phyloP scores from a whole-genome alignment of 2,888 invertebrate species.

The Chrysina gloriosa region DNA sequence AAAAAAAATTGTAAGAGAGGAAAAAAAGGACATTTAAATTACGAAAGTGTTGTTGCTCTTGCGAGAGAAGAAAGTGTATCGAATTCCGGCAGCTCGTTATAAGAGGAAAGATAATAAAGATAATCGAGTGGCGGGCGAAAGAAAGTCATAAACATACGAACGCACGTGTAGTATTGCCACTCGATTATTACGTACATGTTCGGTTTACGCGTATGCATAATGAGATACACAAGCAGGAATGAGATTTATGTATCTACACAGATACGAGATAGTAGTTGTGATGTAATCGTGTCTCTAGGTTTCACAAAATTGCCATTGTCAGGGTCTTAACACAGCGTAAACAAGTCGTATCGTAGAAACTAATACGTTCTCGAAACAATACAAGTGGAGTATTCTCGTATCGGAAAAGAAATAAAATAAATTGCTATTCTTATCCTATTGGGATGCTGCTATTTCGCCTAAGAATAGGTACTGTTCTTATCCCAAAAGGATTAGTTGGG shows the following conservation, averaged over 20 bases:
- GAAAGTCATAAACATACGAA: too few relatives aligned
- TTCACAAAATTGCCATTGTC: not conserved
- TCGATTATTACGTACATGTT: too few relatives aligned
- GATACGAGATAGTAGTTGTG: not conserved
- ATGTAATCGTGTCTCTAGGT: not conserved
- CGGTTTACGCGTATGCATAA: too few relatives aligned
- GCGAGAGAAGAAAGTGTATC: conserved; percentile 22
- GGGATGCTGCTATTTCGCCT: too few relatives aligned
- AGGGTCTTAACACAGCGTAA: not conserved
- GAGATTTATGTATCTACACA: not conserved
- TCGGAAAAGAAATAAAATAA: too few relatives aligned
- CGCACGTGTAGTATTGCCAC: too few relatives aligned
- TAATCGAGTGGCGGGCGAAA: too few relatives aligned
- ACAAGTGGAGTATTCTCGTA: too few relatives aligned
- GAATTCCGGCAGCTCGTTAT: not conserved
- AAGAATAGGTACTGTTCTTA: too few relatives aligned
- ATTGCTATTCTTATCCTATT: too few relatives aligned
- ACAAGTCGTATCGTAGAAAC: not conserved
- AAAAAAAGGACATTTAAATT: not conserved
- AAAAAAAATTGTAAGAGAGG: not conserved
- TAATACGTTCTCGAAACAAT: not conserved
- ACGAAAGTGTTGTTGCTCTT: not conserved
- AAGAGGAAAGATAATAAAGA: not conserved
- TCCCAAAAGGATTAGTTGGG: too few relatives aligned
- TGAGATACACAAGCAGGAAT: too few relatives aligned